A percentile compares a stretch with the other conserved stretches of the same genome.
Evolutionary conservation across 2,888 invertebrate genomes (phyloP).

Genomic region (Leucophenga montana): DNA sequence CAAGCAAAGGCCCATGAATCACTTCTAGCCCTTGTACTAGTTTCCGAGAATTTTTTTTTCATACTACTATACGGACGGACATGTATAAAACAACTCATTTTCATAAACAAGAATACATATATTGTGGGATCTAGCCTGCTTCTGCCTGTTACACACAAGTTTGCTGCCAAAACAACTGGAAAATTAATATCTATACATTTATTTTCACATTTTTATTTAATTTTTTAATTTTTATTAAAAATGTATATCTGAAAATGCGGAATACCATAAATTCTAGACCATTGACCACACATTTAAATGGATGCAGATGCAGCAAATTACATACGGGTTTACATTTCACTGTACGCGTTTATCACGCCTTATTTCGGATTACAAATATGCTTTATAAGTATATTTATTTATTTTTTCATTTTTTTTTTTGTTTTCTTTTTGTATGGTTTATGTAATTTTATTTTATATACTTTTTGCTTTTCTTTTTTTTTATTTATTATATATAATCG

Average conservation of each 20-base stretch:
- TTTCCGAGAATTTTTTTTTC: too few species aligned
- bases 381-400: conserved; percentile 36
- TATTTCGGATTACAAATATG: conserved; percentile 40
- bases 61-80: too few species aligned
- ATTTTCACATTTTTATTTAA: conserved; percentile 17
- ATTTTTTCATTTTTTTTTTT: background rate
- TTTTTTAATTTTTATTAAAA: conserved; percentile 60
- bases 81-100: too few species aligned
- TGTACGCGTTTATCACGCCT: conserved; percentile 31
- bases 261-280: conserved; percentile 57
- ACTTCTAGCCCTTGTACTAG: too few species aligned
- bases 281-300: conserved; percentile 42
- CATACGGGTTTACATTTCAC: conserved; percentile 43
- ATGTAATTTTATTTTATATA: background rate
- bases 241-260: conserved; percentile 67
- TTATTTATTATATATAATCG: background rate
- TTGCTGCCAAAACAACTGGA: too few species aligned
- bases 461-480: too few species aligned
- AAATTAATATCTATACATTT: too few species aligned
- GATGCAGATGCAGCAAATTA: conserved; percentile 39
- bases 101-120: too few species aligned
- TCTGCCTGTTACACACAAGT: too few species aligned
- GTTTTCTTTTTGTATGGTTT: conserved; percentile 18
- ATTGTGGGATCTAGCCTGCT: too few species aligned
- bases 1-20: too few species aligned